Evolutionary conservation across 2,797 vertebrate species (phyloP), one percentile per base, ranked within the genome.

Genomic region (Simalia tracyae): DNA sequence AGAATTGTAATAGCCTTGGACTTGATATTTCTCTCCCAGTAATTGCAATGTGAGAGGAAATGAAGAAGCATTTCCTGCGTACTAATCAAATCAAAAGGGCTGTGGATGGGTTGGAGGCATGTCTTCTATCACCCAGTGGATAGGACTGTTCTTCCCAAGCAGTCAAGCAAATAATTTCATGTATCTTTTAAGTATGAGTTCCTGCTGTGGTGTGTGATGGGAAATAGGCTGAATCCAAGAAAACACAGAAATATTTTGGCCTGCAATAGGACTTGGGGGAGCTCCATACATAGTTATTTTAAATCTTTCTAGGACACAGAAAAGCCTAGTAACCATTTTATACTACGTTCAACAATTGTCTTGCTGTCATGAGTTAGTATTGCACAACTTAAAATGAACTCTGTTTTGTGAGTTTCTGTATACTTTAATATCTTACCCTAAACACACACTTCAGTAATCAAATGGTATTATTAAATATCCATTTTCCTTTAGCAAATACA

Each of bases 311-410:
- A 66, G 24, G 46, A 6, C 46, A 89, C n/a, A n/a, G 28, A 89
- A 31, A 22, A 11, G 50, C 56, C 46, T 54, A 66, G 87, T 28
- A 50, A n/a, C 26, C n/a, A 46, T 4, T 0, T 0, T 36, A 24
- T 87, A 92, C 5, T 6, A 91, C 8, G 0, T 86, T 46, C 12
- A n/a, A 81, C 31, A 14, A 86, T 28, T 50, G 63, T 17, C 31
- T n/a, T 90, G 42, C 59, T 54, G 92, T 93, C 90, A 88, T 2
- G 66, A 88, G 90, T 56, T n/a, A 22, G 9, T 54, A 68, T 15
- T 86, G 90, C 60, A 91, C 66, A 91, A 86, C 50, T 68, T 57
- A 59, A 24, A 81, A 72, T 31, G 61, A 60, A 22, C 42, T 86
- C 26, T 76, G 56, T 90, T 59, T n/a, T 85, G 72, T 90, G n/a